These are phyloP conservation scores for Pammene aurita DNA, from an alignment of 2,888 invertebrate genomes.

Conservation along the genomic window DNA sequence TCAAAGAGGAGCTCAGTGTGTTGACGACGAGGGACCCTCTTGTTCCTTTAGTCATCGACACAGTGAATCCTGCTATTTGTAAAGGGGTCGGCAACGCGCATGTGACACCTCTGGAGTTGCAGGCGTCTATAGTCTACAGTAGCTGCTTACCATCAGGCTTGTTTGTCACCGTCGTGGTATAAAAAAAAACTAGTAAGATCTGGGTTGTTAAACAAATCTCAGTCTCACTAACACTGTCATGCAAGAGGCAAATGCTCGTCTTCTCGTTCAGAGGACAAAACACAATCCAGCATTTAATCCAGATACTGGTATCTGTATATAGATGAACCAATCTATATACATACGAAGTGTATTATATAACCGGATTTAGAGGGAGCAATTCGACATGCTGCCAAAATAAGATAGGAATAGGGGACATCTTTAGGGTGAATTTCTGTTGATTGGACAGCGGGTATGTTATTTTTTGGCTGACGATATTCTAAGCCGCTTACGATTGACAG, in stretches of 20 bases:
- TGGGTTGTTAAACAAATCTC: neutral
- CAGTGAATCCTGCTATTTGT: no score
- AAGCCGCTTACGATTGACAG: slow-evolving; percentile 36
- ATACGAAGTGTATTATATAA: slow-evolving; percentile 50
- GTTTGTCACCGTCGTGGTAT: neutral
- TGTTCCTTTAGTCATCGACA: no score
- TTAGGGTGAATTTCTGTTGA: slow-evolving; percentile 47
- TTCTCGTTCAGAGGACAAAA: neutral
- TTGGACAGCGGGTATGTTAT: slow-evolving; percentile 37
- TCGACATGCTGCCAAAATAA: slow-evolving; percentile 70
- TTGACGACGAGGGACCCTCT: no score
- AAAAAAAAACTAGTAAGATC: neutral
- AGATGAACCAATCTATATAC: neutral
- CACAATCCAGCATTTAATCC: slow-evolving; percentile 47
- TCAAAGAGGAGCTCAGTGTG: no score
- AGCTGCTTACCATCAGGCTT: no score
- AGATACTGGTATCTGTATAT: slow-evolving; percentile 54
- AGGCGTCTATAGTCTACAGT: no score
- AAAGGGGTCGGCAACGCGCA: no score
- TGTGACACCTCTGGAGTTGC: no score
- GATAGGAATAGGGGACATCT: slow-evolving; percentile 53
- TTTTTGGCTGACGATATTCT: slow-evolving; percentile 40
- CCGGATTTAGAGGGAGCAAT: slow-evolving; percentile 70
- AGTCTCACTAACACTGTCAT: neutral
- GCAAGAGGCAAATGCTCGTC: neutral